Percentiles rank a stretch among this genome's conserved stretches.
Evolutionary conservation across 2,113 vertebrate species (phyloP).

Genomic region (Perca schrenkii): DNA sequence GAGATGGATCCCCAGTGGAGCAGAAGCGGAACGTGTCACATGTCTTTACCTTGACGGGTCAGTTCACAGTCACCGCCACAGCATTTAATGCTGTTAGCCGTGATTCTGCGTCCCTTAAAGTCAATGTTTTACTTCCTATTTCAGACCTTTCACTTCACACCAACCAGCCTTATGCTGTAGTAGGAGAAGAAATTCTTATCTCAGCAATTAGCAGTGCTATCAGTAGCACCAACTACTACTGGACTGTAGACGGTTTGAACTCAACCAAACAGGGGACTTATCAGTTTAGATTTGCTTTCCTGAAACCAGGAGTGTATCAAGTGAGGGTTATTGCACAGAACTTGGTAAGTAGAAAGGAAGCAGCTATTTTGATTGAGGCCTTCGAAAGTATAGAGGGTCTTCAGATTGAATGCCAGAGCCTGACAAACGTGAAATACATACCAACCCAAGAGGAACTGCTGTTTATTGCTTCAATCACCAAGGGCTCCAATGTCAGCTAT

Average conservation of each 20-base stretch:
- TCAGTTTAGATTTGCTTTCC: slow-evolving; percentile 74
- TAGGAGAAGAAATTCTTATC: slow-evolving; percentile 73
- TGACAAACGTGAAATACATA: slow-evolving; percentile 71
- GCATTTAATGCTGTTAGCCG: slow-evolving; percentile 81
- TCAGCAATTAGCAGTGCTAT: slow-evolving; percentile 68
- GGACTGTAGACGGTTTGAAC: slow-evolving; percentile 73
- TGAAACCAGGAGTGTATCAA: slow-evolving; percentile 74
- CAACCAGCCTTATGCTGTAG: slow-evolving; percentile 58
- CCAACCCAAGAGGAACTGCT: slow-evolving; percentile 70
- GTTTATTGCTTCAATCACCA: slow-evolving; percentile 68
- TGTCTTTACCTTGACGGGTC: slow-evolving; percentile 73
- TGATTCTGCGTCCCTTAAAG: slow-evolving; percentile 45
- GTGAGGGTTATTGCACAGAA: slow-evolving; percentile 78
- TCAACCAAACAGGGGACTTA: slow-evolving; percentile 57
- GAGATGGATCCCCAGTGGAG: slow-evolving; percentile 73
- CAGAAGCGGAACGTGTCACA: slow-evolving; percentile 72
- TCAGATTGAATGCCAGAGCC: slow-evolving; percentile 65
- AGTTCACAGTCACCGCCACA: slow-evolving; percentile 70
- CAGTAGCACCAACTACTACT: slow-evolving; percentile 73
- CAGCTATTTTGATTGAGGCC: slow-evolving; percentile 71
- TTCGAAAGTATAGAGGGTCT: slow-evolving; percentile 79
- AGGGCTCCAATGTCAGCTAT: slow-evolving; percentile 83
- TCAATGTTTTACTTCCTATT: slow-evolving; percentile 76
- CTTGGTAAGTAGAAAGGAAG: slow-evolving; percentile 70
- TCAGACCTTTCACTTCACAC: slow-evolving; percentile 69